These are phyloP conservation scores for Metopia argyrocephala DNA, from an alignment of 2,888 invertebrate species.

Conservation along the genomic window DNA sequence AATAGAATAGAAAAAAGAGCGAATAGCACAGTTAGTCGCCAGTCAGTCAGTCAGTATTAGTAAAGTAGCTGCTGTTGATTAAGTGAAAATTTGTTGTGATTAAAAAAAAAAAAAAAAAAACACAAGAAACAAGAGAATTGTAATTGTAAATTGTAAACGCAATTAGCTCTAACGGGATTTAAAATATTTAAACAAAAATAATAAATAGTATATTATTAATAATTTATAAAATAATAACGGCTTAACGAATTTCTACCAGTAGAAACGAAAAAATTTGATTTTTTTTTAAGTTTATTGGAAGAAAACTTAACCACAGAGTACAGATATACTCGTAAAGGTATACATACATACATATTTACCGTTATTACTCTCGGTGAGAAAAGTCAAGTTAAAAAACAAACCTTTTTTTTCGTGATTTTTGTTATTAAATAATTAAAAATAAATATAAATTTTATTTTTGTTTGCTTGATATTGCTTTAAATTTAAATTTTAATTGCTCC, in stretches of 20 bases:
- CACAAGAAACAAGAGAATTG: too few relatives aligned
- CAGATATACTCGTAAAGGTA: conserved; percentile 41
- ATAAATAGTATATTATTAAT: background rate
- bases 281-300: background rate
- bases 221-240: background rate
- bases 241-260: background rate
- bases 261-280: background rate
- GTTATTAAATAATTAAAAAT: too few relatives aligned
- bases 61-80: conserved; percentile 61
- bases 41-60: conserved; percentile 49
- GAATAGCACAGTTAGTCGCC: conserved; percentile 37
- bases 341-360: conserved; percentile 19
- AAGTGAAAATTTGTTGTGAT: conserved; percentile 58
- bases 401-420: background rate
- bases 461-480: too few relatives aligned
- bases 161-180: conserved; percentile 42
- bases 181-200: conserved; percentile 16
- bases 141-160: conserved; percentile 48
- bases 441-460: too few relatives aligned
- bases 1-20: conserved; percentile 50
- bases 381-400: conserved; percentile 23
- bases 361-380: conserved; percentile 27
- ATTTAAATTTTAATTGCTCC: background rate
- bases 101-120: conserved; percentile 40
- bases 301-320: background rate